A percentile compares a stretch with the other conserved stretches of the same genome.
phyloP scores from a whole-genome alignment of 2,888 invertebrate genomes.

The Athrips mouffetella region DNA sequence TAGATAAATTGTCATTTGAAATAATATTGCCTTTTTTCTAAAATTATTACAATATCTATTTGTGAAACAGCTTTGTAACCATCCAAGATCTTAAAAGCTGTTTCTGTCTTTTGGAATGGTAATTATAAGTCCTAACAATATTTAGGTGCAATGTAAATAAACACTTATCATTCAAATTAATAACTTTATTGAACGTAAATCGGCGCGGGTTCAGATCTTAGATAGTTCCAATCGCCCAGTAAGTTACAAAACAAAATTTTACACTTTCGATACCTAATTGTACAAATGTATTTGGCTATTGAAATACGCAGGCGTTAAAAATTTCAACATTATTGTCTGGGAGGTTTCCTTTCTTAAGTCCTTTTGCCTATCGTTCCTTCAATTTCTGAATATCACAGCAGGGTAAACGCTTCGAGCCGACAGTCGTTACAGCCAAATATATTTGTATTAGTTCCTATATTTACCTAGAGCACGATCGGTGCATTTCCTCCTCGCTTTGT shows the following conservation, averaged over 20 bases:
- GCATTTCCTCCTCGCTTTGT: not conserved
- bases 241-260: not conserved
- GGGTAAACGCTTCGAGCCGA: no score
- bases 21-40: no score
- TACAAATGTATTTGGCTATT: not conserved
- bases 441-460: not conserved
- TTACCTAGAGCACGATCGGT: not conserved
- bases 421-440: no score
- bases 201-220: not conserved
- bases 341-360: not conserved
- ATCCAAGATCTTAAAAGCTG: not conserved
- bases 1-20: no score
- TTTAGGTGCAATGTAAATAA: constrained; percentile 1
- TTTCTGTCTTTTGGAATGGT: constrained; percentile 2
- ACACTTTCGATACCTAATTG: not conserved
- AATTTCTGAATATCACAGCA: no score
- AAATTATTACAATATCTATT: no score
- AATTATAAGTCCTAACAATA: not conserved
- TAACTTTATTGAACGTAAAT: not conserved
- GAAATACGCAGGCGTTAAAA: not conserved
- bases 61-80: no score
- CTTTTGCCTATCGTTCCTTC: no score
- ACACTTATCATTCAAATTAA: not conserved
- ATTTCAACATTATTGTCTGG: not conserved
- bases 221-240: not conserved